Conservation (phyloP, 2,113 vertebrate genomes). For the Oryzias javanicus region DNA sequence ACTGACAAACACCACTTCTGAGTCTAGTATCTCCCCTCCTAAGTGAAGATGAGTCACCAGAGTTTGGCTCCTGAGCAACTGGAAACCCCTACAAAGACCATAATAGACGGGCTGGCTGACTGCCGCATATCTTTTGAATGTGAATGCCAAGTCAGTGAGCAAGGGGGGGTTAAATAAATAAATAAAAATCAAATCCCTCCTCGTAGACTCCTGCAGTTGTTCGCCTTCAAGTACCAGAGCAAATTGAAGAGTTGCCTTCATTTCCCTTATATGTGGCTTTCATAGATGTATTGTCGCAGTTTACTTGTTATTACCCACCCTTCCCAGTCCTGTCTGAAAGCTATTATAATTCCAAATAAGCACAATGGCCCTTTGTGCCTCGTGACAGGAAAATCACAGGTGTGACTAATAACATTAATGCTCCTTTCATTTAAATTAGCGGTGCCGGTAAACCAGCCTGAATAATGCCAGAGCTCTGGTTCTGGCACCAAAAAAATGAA, state of each 20-base stretch:
- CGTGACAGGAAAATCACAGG: constrained; percentile 24
- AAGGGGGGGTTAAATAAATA: constrained; percentile 13
- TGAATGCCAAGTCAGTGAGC: constrained; percentile 26
- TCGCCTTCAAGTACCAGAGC: constrained; percentile 16
- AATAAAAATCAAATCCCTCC: constrained; percentile 1
- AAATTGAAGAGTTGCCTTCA: constrained; percentile 15
- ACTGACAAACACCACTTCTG: constrained; percentile 63
- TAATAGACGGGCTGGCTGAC: constrained; percentile 38
- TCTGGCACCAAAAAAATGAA: constrained; percentile 18
- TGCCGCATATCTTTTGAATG: constrained; percentile 34
- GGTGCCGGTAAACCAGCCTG: constrained; percentile 25
- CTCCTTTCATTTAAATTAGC: constrained; percentile 25
- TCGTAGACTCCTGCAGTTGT: constrained; percentile 1
- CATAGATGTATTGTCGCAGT: constrained; percentile 4
- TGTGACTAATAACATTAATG: constrained; percentile 44
- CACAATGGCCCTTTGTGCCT: constrained; percentile 6
- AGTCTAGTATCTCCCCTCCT: constrained; percentile 64
- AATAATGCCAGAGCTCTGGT: constrained; percentile 11
- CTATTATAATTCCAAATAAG: constrained; percentile 18
- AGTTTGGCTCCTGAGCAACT: constrained; percentile 53
- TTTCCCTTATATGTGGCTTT: constrained; percentile 24
- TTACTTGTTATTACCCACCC: constrained; percentile 18
- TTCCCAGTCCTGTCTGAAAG: neutral
- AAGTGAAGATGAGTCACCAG: constrained; percentile 65
- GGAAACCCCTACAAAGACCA: constrained; percentile 57